Conservation (phyloP, 2,888 invertebrate genomes). For the Strigamia crassipes region DNA sequence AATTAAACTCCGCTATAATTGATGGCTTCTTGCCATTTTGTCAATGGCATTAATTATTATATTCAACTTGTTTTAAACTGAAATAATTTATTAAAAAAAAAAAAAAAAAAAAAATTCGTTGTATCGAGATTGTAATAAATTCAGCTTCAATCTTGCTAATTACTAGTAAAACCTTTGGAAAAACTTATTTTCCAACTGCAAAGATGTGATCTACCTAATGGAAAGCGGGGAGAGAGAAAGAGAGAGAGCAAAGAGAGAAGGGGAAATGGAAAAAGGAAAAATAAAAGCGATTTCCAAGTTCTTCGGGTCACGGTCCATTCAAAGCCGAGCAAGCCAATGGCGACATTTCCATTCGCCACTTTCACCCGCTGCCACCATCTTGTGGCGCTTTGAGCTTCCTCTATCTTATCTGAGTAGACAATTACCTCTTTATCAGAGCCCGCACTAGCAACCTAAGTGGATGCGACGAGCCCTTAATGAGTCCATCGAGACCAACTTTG, state of each 20-base stretch:
- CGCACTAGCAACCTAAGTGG: not conserved
- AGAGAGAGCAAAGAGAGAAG: too few species aligned
- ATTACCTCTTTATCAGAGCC: constrained; percentile 25
- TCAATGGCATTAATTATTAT: too few species aligned
- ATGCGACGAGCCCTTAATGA: constrained; percentile 40
- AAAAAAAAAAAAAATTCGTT: too few species aligned
- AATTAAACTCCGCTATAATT: too few species aligned
- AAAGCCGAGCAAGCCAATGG: constrained; percentile 16
- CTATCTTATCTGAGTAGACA: constrained; percentile 31
- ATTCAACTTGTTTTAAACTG: too few species aligned
- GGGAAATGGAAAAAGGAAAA: not conserved
- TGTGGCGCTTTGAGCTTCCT: not conserved
- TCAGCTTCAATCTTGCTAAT: not conserved
- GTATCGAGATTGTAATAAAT: too few species aligned
- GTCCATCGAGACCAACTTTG: constrained; percentile 29
- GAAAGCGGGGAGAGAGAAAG: not conserved
- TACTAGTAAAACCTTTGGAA: not conserved
- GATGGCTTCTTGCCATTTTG: too few species aligned
- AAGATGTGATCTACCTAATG: not conserved
- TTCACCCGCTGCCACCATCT: constrained; percentile 11
- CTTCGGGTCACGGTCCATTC: constrained; percentile 1
- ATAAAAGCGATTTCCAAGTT: not conserved
- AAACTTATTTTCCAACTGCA: not conserved
- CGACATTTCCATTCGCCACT: constrained; percentile 35
- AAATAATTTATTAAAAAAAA: too few species aligned